A percentile compares a stretch with the other conserved stretches of the same genome.
These are phyloP conservation scores for Lycocerus yunnanus DNA, from an alignment of 2,888 invertebrate species.

Conservation along the genomic window DNA sequence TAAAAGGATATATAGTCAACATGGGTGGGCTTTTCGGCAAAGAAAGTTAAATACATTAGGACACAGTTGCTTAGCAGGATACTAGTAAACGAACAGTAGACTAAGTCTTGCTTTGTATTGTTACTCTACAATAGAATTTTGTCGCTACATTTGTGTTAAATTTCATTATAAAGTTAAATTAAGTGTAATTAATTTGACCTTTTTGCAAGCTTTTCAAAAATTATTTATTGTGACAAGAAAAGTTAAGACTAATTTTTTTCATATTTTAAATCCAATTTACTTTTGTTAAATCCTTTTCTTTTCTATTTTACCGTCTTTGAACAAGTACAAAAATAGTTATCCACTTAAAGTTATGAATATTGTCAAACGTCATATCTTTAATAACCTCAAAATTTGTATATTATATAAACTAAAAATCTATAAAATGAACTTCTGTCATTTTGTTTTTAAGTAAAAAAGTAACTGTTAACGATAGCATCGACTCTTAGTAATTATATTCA, in stretches of 20 bases:
- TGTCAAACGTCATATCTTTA: not conserved
- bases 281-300: not conserved
- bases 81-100: slow-evolving; percentile 43
- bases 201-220: slow-evolving; percentile 43
- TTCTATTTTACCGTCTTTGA: not conserved
- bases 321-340: not conserved
- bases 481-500: slow-evolving; percentile 16
- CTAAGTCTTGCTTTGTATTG: slow-evolving; percentile 46
- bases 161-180: slow-evolving; percentile 36
- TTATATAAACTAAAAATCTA: not conserved
- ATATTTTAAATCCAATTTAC: slow-evolving; percentile 3
- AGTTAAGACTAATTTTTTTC: slow-evolving; percentile 16
- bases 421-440: slow-evolving; percentile 5
- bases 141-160: slow-evolving; percentile 50
- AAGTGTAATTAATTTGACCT: slow-evolving; percentile 43
- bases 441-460: slow-evolving; percentile 5
- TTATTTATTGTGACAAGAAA: slow-evolving; percentile 34
- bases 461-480: slow-evolving; percentile 7
- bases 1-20: slow-evolving; percentile 27
- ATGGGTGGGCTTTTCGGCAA: slow-evolving; percentile 52
- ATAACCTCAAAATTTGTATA: not conserved
- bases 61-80: slow-evolving; percentile 51
- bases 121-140: slow-evolving; percentile 46
- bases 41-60: slow-evolving; percentile 53
- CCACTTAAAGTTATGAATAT: no score